Base-by-base conservation (phyloP, 2,888 invertebrate species). In the Hypomecis atomaria region DNA sequence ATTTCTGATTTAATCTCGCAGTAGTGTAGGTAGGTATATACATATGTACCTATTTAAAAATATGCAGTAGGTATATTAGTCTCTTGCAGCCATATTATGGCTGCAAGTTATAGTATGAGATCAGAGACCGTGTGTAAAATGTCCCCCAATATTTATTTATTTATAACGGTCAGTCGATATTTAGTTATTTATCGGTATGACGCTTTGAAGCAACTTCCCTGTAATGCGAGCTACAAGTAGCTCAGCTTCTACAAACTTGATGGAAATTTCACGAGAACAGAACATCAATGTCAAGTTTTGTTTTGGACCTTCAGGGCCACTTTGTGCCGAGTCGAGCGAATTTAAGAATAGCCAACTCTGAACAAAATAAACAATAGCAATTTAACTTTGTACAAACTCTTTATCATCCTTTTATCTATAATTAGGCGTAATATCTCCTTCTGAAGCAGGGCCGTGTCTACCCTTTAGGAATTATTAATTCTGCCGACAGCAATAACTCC, bases 311-410 rank as follows among this genome's bases (percentile, higher is more conserved):
- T 9, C 33, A 9, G 9, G 47, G 33, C 5, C 5, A 34, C 5
- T 10, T 33, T 10, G 9, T 10, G 33, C 5, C 47, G n/a, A 43
- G 10, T 43, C 6, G 5, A 34, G 11, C 10, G 37, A 7, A 2
- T 7, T 9, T 0, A 7, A 4, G 6, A 7, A 40, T 8, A 7
- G 10, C 40, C 4, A 37, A 11, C 37, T 36, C 23, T 4, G n/a
- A 48, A 23, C 33, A 57, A 48, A 47, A 56, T 49, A 34, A 58
- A 45, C 43, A 40, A 54, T 8, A 8, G 5, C 36, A 48, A 60
- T 60, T 38, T 54, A 54, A 60, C 40, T 54, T 60, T 48, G 11
- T 13, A n/a, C 23, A 37, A 48, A 47, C 11, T 53, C 8, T 47
- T 48, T 23, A 36, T 48, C 38, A 36, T 47, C 23, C 45, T 40